Evolutionary conservation across 2,113 vertebrate species (phyloP).

Genomic region (Cygnus atratus): DNA sequence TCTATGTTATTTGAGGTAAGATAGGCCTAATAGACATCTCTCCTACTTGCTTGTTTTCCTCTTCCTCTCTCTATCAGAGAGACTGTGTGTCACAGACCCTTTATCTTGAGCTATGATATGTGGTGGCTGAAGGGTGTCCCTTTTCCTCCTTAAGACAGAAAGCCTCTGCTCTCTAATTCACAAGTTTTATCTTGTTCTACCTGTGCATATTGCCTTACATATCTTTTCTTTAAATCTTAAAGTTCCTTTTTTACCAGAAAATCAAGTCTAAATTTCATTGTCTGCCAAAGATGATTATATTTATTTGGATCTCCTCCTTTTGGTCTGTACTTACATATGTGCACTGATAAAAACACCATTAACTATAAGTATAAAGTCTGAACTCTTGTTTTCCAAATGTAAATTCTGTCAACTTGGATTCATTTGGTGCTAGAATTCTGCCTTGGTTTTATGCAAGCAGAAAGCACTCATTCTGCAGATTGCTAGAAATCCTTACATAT

Average conservation of each 20-base stretch:
- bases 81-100: not conserved
- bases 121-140: not conserved
- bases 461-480: not conserved
- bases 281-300: not conserved
- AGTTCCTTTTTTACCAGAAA: not conserved
- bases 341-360: not conserved
- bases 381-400: not conserved
- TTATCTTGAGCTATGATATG: not conserved
- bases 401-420: not conserved
- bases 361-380: not conserved
- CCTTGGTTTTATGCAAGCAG: not conserved
- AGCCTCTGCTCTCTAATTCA: not conserved
- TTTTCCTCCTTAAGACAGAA: not conserved
- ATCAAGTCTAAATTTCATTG: not conserved
- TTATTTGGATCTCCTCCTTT: not conserved
- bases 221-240: not conserved
- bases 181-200: not conserved
- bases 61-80: not conserved
- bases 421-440: not conserved
- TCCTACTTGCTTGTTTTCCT: not conserved
- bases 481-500: not conserved
- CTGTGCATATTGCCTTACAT: not conserved
- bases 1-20: not conserved
- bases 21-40: not conserved
- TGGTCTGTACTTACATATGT: not conserved